These are phyloP conservation scores for Cydia amplana DNA, from an alignment of 1,140 invertebrate genomes.

Conservation along the genomic window DNA sequence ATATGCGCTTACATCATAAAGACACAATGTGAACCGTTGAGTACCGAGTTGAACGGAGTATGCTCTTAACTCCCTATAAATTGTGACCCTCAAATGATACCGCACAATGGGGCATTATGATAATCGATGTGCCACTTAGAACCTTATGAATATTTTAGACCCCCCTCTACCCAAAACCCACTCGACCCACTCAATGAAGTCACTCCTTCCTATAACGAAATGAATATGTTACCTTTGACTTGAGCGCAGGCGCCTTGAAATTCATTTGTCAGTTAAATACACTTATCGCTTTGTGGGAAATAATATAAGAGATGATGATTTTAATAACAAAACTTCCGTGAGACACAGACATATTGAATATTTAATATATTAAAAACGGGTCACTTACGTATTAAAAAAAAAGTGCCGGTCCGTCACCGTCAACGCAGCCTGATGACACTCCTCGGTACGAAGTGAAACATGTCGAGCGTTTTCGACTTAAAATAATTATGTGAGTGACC, in stretches of 20 bases:
- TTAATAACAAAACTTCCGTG: too few relatives aligned
- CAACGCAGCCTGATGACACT: too few relatives aligned
- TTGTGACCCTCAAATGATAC: constrained; percentile 9
- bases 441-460: too few relatives aligned
- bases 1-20: background rate
- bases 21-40: background rate
- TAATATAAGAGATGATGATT: too few relatives aligned
- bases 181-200: background rate
- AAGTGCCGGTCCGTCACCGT: too few relatives aligned
- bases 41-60: too few relatives aligned
- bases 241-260: background rate
- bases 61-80: background rate
- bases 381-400: too few relatives aligned
- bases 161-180: background rate
- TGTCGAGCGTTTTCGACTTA: too few relatives aligned
- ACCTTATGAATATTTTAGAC: constrained; percentile 23
- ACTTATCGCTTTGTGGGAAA: too few relatives aligned
- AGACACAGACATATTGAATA: too few relatives aligned
- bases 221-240: background rate
- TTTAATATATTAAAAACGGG: too few relatives aligned
- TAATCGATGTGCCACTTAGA: constrained; percentile 28
- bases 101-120: constrained; percentile 23
- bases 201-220: background rate
- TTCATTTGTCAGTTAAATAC: background rate
- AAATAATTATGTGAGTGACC: too few relatives aligned